Evolutionary conservation across 2,797 vertebrate species (phyloP), one percentile per base, ranked within the genome.

Genomic region (Sebastolobus altivelis): DNA sequence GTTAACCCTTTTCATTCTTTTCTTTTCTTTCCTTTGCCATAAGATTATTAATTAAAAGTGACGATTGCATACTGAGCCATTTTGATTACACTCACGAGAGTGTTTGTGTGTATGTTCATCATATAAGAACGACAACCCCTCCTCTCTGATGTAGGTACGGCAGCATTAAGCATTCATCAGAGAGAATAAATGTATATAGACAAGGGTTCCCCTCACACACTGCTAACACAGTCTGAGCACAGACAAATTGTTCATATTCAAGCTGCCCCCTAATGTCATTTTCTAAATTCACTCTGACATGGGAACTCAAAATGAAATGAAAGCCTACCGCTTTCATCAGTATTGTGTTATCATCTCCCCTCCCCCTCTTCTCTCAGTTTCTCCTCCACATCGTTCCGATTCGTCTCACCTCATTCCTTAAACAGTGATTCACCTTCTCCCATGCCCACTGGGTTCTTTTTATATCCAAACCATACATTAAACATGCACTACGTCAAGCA

Each of bases 291-390:
- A 81, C 82, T 87, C 87, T 85, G 90, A 95, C 93, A 90, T 14
- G 52, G 77, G 65, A 82, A 87, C 84, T 93, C 75, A 80, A 90
- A 93, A 91, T 88, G 82, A 95, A 94, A 94, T 91, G 87, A 93
- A 92, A 86, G 77, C 84, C 88, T 80, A 60, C 89, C 65, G 38
- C 81, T 92, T 91, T 93, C 91, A 92, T 92, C 86, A 93, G 94
- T 92, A 94, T 94, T 93, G 87, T 91, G 88, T 94, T 94, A 92
- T 81, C 68, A 80, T 60, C 43, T n/a, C 61, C 70, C 18, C 40
- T 14, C 13, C 2, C 18, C 10, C 72, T 76, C 37, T 49, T 49
- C 46, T 49, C 68, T 65, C 81, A 18, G 56, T 76, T 78, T 80
- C 78, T 88, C 81, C 69, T 86, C 86, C 75, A 81, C 75, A 66